These are phyloP conservation scores for Spilosoma lubricipeda DNA, from an alignment of 2,888 invertebrate species.

Conservation along the genomic window DNA sequence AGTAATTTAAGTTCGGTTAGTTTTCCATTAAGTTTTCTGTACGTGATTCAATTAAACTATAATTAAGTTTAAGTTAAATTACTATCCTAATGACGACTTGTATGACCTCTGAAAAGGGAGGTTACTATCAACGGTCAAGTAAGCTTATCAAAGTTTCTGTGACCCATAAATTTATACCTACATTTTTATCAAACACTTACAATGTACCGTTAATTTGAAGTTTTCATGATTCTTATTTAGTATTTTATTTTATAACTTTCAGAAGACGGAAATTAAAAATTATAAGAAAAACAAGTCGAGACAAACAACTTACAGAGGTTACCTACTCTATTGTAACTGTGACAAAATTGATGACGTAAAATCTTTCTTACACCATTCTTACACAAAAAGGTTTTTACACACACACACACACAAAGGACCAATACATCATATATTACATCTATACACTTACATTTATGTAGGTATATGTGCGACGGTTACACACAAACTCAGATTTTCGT, in stretches of 20 bases:
- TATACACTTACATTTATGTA: neutral
- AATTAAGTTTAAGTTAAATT: constrained; percentile 4
- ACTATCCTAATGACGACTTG: neutral
- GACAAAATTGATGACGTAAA: constrained; percentile 53
- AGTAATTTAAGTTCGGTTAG: constrained; percentile 44
- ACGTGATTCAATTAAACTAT: constrained; percentile 31
- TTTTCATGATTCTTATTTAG: neutral
- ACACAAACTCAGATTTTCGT: constrained; percentile 18
- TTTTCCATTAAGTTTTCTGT: constrained; percentile 33
- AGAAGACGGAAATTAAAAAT: neutral
- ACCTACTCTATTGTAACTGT: constrained; percentile 32
- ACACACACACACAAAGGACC: constrained; percentile 12
- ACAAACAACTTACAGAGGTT: neutral
- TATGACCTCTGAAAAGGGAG: constrained; percentile 7
- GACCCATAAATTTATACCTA: neutral
- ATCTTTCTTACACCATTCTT: constrained; percentile 65
- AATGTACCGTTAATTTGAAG: neutral
- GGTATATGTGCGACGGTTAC: neutral
- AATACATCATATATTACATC: neutral
- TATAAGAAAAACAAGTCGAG: neutral
- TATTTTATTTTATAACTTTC: neutral
- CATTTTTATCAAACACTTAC: neutral
- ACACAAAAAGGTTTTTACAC: constrained; percentile 31
- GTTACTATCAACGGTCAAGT: neutral
- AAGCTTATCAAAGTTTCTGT: neutral